phyloP scores from a whole-genome alignment of 35 echinoderm and acorn worm species.

The Hemicentrotus pulcherrimus region DNA sequence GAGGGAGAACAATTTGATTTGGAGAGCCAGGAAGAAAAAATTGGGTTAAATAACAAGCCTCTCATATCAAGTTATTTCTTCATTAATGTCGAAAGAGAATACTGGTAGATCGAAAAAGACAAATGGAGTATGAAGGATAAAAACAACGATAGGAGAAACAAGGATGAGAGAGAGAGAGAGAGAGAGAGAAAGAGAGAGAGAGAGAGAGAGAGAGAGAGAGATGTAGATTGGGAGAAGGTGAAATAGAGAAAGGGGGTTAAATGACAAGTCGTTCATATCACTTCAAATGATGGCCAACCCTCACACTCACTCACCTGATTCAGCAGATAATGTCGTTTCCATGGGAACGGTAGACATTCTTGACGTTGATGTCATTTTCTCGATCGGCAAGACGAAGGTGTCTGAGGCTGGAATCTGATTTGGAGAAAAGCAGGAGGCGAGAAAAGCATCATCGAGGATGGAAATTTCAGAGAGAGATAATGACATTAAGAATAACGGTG shows the following conservation, averaged over 20 bases:
- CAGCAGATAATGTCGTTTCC: slow-evolving; percentile 34
- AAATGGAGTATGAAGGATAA: too few relatives aligned
- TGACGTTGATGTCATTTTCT: slow-evolving; percentile 48
- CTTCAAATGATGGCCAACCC: slow-evolving; percentile 32
- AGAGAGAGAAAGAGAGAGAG: too few relatives aligned
- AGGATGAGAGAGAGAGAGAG: too few relatives aligned
- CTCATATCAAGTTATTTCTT: too few relatives aligned
- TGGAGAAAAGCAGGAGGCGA: slow-evolving; percentile 19
- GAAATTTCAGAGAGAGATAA: slow-evolving; percentile 10
- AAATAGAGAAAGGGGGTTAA: background rate
- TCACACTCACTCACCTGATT: slow-evolving; percentile 34
- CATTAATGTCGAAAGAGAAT: too few relatives aligned
- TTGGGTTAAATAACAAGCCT: too few relatives aligned
- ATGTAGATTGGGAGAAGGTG: background rate
- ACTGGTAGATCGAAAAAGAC: too few relatives aligned
- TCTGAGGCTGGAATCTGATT: slow-evolving; percentile 23
- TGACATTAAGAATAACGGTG: background rate
- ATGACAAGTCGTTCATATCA: background rate
- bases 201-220: background rate
- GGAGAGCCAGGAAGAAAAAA: too few relatives aligned
- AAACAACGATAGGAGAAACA: too few relatives aligned
- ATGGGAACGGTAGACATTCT: slow-evolving; percentile 54
- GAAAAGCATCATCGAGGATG: background rate
- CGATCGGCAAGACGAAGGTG: background rate
- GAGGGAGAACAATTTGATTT: too few relatives aligned